A percentile compares a stretch with the other conserved stretches of the same genome.
These are phyloP conservation scores for Nysson spinosus DNA, from an alignment of 2,888 invertebrate genomes.

Conservation along the genomic window DNA sequence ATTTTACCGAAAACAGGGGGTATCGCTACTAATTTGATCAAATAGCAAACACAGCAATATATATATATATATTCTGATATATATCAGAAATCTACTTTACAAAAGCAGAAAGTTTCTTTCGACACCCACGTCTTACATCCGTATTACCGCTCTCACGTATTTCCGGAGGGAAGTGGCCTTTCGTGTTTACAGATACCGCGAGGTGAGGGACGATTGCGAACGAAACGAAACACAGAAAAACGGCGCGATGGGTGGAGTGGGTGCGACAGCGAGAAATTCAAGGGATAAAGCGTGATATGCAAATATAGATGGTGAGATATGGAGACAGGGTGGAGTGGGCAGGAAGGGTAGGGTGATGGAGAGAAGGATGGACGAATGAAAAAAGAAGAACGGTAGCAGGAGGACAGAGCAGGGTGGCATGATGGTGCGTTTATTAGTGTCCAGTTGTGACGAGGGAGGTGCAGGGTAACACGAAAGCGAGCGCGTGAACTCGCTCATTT, in stretches of 20 bases:
- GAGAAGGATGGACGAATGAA: neutral
- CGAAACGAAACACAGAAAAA: neutral
- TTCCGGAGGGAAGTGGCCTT: slow-evolving; percentile 33
- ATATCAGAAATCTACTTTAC: neutral
- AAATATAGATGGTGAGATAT: neutral
- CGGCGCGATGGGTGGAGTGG: neutral
- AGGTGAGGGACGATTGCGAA: slow-evolving; percentile 8
- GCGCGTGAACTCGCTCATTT: slow-evolving; percentile 75
- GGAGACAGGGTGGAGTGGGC: neutral
- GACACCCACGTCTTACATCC: slow-evolving; percentile 11
- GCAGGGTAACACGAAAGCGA: slow-evolving; percentile 64
- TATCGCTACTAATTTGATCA: no score
- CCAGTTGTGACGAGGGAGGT: slow-evolving; percentile 69
- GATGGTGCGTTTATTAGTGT: slow-evolving; percentile 73
- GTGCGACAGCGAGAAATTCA: neutral
- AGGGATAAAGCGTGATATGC: slow-evolving; percentile 7
- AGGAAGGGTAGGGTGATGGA: neutral
- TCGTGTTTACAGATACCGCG: slow-evolving; percentile 60
- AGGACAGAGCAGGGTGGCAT: slow-evolving; percentile 15
- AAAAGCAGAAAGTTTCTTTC: no score
- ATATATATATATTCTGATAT: no score
- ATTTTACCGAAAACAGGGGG: no score
- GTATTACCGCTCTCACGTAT: slow-evolving; percentile 10
- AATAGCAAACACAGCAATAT: no score
- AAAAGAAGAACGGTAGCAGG: no score